Conservation (phyloP, 2,888 invertebrate species). For the Nymphalis urticae region DNA sequence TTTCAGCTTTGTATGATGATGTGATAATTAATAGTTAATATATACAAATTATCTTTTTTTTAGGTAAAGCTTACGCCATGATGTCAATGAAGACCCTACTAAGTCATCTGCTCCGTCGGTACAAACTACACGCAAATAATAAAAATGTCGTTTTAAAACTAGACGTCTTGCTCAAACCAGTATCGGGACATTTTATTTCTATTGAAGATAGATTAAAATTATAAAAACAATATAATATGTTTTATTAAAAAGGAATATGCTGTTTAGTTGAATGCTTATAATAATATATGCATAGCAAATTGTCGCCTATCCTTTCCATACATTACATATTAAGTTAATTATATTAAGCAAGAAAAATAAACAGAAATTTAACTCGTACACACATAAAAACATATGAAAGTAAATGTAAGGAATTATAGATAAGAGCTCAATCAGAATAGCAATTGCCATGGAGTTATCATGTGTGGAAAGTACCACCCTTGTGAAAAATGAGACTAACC, state of each 20-base stretch:
- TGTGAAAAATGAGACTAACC: not conserved
- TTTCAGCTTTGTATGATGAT: too few relatives aligned
- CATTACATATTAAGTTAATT: too few relatives aligned
- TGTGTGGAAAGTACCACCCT: not conserved
- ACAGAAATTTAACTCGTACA: too few relatives aligned
- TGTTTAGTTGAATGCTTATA: too few relatives aligned
- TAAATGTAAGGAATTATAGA: not conserved
- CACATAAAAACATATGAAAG: not conserved
- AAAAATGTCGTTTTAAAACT: constrained; percentile 52
- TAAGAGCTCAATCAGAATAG: not conserved
- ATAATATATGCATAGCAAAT: too few relatives aligned
- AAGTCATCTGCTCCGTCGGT: constrained; percentile 45
- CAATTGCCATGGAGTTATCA: not conserved
- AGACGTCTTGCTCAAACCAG: constrained; percentile 60
- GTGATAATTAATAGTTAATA: too few relatives aligned
- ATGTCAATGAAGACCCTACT: constrained; percentile 47
- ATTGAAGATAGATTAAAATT: constrained; percentile 44
- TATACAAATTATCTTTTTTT: not conserved
- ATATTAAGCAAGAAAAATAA: too few relatives aligned
- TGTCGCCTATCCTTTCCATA: too few relatives aligned
- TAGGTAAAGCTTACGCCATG: constrained; percentile 46
- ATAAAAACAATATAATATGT: not conserved
- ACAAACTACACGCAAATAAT: constrained; percentile 52
- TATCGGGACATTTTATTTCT: constrained; percentile 51
- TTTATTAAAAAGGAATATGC: not conserved